Evolutionary conservation across 1,140 invertebrate genomes (phyloP).

Genomic region (Heliothis subflexa): DNA sequence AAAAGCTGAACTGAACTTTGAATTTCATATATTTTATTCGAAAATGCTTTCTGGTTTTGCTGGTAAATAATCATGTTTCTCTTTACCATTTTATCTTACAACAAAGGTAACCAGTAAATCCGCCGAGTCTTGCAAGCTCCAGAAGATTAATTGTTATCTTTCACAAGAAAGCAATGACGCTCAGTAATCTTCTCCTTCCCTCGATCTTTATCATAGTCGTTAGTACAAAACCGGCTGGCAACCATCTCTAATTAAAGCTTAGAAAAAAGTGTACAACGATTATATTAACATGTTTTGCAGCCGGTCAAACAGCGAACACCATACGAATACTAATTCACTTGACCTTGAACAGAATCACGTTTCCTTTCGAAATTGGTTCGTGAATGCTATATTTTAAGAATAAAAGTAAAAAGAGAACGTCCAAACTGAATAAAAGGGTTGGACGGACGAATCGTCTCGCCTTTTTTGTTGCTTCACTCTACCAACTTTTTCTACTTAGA

Average conservation of each 20-base stretch:
- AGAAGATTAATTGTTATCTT: conserved; percentile 2
- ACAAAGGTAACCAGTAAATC: not conserved
- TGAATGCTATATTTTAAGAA: conserved; percentile 85
- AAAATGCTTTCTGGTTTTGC: no score
- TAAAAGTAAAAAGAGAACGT: conserved; percentile 81
- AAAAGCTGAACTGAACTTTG: no score
- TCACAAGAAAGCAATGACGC: not conserved
- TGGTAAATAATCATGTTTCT: no score
- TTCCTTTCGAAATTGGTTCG: conserved; percentile 85
- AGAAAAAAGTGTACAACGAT: conserved; percentile 75
- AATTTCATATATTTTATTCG: no score
- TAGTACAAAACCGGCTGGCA: conserved; percentile 51
- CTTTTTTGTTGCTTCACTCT: conserved; percentile 69
- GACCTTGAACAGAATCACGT: conserved; percentile 83
- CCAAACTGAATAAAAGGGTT: conserved; percentile 81
- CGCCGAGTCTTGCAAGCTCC: not conserved
- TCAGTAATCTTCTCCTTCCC: not conserved
- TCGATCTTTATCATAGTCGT: not conserved
- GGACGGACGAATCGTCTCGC: conserved; percentile 67
- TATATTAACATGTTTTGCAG: conserved; percentile 82
- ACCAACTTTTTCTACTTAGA: conserved; percentile 73
- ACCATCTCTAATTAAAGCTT: conserved; percentile 73
- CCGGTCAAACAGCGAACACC: conserved; percentile 80
- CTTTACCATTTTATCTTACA: no score
- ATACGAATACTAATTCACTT: conserved; percentile 82